These are phyloP conservation scores for Pogonophryne albipinna DNA, from an alignment of 2,797 vertebrate species.

Conservation along the genomic window DNA sequence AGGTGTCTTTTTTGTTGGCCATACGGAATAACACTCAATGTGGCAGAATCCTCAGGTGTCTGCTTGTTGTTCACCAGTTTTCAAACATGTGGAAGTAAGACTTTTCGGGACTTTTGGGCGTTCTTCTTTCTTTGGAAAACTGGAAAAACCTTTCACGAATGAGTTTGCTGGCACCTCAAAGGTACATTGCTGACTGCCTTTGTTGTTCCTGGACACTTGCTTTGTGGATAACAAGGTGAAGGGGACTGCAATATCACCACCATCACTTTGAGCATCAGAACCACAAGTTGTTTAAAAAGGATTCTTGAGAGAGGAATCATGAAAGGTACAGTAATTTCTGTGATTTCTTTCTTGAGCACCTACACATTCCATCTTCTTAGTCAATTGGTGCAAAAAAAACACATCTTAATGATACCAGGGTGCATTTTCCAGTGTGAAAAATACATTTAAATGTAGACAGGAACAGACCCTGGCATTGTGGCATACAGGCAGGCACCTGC, in stretches of 20 bases:
- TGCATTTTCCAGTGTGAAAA: conserved; percentile 6
- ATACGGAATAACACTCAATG: conserved; percentile 20
- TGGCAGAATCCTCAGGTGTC: conserved; percentile 4
- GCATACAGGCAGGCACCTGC: conserved; percentile 64
- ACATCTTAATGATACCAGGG: neutral
- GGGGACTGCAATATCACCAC: conserved; percentile 31
- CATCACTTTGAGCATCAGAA: conserved; percentile 27
- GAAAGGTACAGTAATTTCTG: conserved; percentile 81
- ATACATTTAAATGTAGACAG: neutral
- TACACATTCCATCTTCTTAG: neutral
- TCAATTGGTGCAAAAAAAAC: neutral
- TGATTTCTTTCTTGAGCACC: conserved; percentile 9
- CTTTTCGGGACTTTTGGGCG: conserved; percentile 19
- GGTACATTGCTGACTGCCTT: conserved; percentile 29
- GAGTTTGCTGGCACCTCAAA: conserved; percentile 21
- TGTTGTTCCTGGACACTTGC: conserved; percentile 31
- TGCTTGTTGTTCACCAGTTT: conserved; percentile 19
- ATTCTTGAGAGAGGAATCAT: conserved; percentile 71
- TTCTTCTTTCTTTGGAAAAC: conserved; percentile 18
- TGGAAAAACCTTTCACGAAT: conserved; percentile 46
- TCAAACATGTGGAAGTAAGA: conserved; percentile 32
- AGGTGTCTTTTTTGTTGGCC: conserved; percentile 2
- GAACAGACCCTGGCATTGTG: conserved; percentile 29
- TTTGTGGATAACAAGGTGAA: conserved; percentile 40
- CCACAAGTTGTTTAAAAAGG: conserved; percentile 28